Percentiles rank a stretch among this genome's conserved stretches.
phyloP scores from a whole-genome alignment of 2,797 vertebrate genomes.

The Echeneis naucrates region DNA sequence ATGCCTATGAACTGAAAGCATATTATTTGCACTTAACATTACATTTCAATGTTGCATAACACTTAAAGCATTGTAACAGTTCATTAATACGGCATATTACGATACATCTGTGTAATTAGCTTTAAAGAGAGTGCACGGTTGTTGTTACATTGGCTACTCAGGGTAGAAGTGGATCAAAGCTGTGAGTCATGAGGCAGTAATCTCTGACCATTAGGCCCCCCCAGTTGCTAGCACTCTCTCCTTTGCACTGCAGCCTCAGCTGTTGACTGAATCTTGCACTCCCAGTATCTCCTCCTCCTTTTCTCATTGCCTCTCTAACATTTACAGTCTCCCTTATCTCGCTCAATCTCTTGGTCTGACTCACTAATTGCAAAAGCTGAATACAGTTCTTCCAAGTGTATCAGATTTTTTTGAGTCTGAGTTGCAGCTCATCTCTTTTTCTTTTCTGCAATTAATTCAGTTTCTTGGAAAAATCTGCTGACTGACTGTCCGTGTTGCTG shows the following conservation, averaged over 20 bases:
- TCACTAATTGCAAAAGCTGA: constrained; percentile 57
- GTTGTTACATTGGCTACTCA: constrained; percentile 24
- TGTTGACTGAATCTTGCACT: constrained; percentile 46
- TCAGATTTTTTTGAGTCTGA: constrained; percentile 34
- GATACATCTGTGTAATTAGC: constrained; percentile 26
- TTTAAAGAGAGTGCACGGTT: constrained; percentile 24
- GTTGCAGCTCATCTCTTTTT: constrained; percentile 3
- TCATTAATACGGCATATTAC: background rate
- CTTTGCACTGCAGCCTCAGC: constrained; percentile 42
- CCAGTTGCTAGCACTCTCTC: constrained; percentile 48
- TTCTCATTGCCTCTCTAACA: constrained; percentile 26
- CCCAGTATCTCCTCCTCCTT: constrained; percentile 29
- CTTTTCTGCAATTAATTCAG: constrained; percentile 40
- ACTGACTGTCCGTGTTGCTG: constrained; percentile 44
- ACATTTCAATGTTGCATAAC: background rate
- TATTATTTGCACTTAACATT: background rate
- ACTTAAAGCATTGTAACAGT: constrained; percentile 2
- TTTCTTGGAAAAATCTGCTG: constrained; percentile 46
- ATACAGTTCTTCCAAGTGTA: constrained; percentile 46
- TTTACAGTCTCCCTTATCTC: constrained; percentile 50
- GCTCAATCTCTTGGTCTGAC: constrained; percentile 24
- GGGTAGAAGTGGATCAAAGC: constrained; percentile 45
- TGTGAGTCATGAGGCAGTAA: constrained; percentile 68
- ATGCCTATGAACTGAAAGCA: constrained; percentile 14
- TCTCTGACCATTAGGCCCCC: constrained; percentile 37